Percentiles rank a stretch among this genome's conserved stretches.
Evolutionary conservation across 2,888 invertebrate genomes (phyloP).

Genomic region (Melieria crassipennis): DNA sequence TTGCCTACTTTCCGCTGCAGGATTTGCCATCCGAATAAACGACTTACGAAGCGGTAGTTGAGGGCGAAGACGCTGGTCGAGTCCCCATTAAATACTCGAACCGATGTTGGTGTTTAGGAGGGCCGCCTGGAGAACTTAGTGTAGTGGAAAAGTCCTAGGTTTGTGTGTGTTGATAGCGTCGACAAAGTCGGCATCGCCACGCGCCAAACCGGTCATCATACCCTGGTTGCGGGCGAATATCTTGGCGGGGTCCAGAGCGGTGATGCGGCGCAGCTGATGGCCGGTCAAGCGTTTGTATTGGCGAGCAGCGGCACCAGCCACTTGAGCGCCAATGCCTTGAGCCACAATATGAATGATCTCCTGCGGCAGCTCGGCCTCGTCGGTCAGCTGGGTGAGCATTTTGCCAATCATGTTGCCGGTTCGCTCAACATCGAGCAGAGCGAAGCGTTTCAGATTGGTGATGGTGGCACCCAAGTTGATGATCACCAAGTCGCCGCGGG

Average conservation of each 20-base stretch:
- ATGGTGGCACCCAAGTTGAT: slow-evolving; percentile 55
- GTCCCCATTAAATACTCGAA: no score
- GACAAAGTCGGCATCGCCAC: slow-evolving; percentile 63
- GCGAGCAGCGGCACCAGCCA: slow-evolving; percentile 61
- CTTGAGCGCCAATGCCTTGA: slow-evolving; percentile 60
- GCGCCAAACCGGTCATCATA: slow-evolving; percentile 54
- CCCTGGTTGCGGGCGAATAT: slow-evolving; percentile 49
- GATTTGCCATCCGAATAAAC: no score
- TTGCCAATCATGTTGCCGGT: slow-evolving; percentile 55
- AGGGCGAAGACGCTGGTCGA: no score
- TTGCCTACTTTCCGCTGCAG: no score
- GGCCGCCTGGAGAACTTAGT: no score
- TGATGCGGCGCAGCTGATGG: slow-evolving; percentile 59
- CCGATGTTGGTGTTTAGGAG: no score
- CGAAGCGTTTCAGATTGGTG: slow-evolving; percentile 50
- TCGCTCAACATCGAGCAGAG: slow-evolving; percentile 50
- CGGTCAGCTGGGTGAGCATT: slow-evolving; percentile 51
- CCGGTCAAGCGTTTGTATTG: slow-evolving; percentile 55
- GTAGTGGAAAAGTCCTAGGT: no score
- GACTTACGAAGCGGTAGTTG: no score
- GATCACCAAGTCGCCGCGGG: slow-evolving; percentile 51
- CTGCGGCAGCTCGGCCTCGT: slow-evolving; percentile 49
- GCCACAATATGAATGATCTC: slow-evolving; percentile 59
- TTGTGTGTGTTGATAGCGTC: slow-evolving; percentile 64
- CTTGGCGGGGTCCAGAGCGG: slow-evolving; percentile 60